A percentile compares a stretch with the other conserved stretches of the same genome.
Conservation (phyloP, 2,888 invertebrate genomes). For the Acrobasis repandana region DNA sequence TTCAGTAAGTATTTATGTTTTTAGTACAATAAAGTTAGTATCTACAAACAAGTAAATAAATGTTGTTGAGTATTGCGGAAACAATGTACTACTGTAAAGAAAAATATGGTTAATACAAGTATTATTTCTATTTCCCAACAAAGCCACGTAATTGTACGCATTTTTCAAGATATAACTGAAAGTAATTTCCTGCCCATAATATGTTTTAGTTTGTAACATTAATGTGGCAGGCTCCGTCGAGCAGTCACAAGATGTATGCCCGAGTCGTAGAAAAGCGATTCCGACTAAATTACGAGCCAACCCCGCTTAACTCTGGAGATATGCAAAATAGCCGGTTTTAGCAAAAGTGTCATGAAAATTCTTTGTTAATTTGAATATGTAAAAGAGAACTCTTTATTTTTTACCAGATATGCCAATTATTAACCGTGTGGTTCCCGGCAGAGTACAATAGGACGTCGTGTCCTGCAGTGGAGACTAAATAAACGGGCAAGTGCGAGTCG, state of each 20-base stretch:
- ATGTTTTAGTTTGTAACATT: background rate
- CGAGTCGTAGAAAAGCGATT: slow-evolving; percentile 13
- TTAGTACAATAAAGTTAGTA: no score
- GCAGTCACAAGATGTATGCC: slow-evolving; percentile 15
- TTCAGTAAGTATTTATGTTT: no score
- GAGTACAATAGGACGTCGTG: no score
- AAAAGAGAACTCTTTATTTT: background rate
- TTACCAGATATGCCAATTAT: no score
- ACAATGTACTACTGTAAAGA: no score
- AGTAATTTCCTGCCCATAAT: background rate
- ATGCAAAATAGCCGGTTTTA: slow-evolving; percentile 20
- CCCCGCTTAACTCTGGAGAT: slow-evolving; percentile 14
- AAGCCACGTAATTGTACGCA: background rate
- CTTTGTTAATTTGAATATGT: slow-evolving; percentile 20
- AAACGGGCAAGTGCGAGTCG: no score
- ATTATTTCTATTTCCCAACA: no score
- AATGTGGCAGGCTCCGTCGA: background rate
- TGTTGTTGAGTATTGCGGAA: no score
- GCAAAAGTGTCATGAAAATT: slow-evolving; percentile 7
- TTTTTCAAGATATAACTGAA: background rate
- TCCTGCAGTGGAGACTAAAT: no score
- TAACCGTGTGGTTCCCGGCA: no score
- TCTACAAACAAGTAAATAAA: no score
- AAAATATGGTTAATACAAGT: no score
- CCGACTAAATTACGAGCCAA: background rate